A percentile compares a stretch with the other conserved stretches of the same genome.
Conservation (phyloP, 2,797 vertebrate species). For the Artibeus lituratus region DNA sequence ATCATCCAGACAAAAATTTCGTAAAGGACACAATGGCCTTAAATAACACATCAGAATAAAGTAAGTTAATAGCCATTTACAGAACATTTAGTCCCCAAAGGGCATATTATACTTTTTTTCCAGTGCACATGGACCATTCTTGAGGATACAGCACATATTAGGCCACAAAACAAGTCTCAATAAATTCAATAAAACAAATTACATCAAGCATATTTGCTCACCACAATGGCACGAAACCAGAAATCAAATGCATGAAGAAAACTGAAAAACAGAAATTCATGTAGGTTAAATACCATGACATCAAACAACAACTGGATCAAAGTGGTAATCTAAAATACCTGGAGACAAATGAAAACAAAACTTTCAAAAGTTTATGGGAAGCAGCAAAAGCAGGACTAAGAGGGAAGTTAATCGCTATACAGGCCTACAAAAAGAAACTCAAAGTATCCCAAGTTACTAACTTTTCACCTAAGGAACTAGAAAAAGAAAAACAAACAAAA, state of each 20-base stretch:
- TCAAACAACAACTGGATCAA: too few species aligned
- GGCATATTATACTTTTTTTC: background rate
- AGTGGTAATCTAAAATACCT: too few species aligned
- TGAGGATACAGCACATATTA: background rate
- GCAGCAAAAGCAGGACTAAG: too few species aligned
- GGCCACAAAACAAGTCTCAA: background rate
- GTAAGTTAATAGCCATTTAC: background rate
- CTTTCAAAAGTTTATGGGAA: too few species aligned
- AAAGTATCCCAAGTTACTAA: too few species aligned
- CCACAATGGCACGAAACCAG: background rate
- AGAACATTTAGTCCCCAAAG: background rate
- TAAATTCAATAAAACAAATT: background rate
- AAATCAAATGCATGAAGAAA: background rate
- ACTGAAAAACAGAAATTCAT: background rate
- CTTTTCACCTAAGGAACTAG: too few species aligned
- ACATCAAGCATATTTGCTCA: background rate
- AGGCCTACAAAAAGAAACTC: too few species aligned
- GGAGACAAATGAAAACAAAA: too few species aligned
- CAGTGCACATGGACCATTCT: background rate
- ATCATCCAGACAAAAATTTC: background rate
- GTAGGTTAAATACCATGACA: too few species aligned
- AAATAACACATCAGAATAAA: background rate
- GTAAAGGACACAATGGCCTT: background rate
- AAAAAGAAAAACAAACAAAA: too few species aligned
- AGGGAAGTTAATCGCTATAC: too few species aligned